phyloP scores from a whole-genome alignment of 2,888 invertebrate species.

The Bhutanitis thaidina region DNA sequence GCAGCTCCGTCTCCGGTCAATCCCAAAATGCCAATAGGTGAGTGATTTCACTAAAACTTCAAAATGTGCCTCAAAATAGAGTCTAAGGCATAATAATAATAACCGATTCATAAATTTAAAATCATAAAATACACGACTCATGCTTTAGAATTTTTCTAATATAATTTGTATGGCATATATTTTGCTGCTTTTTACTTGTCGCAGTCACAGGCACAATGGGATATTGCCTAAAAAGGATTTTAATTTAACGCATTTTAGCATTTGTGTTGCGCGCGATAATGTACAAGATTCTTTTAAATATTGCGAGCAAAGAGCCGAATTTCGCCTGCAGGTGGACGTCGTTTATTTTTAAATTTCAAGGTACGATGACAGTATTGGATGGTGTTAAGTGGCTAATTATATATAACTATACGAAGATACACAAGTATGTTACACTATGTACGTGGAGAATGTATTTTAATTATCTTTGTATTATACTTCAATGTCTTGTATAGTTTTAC shows the following conservation, averaged over 20 bases:
- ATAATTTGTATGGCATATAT: slow-evolving; percentile 59
- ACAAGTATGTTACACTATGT: slow-evolving; percentile 60
- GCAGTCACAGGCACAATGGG: slow-evolving; percentile 30
- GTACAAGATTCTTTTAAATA: slow-evolving; percentile 26
- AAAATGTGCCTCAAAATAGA: not conserved
- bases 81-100: not conserved
- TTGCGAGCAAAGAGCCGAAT: slow-evolving; percentile 8
- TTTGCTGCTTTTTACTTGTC: slow-evolving; percentile 70
- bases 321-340: slow-evolving; percentile 5
- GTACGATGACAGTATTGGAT: slow-evolving; percentile 2
- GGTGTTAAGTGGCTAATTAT: slow-evolving; percentile 21
- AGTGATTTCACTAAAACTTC: slow-evolving; percentile 29
- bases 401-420: slow-evolving; percentile 56
- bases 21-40: slow-evolving; percentile 71
- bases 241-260: slow-evolving; percentile 65
- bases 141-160: slow-evolving; percentile 17
- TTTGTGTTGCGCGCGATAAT: slow-evolving; percentile 67
- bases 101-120: not conserved
- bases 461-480: slow-evolving; percentile 26
- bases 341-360: slow-evolving; percentile 2
- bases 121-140: slow-evolving; percentile 8
- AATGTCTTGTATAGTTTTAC: slow-evolving; percentile 40
- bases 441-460: slow-evolving; percentile 3
- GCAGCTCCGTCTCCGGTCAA: slow-evolving; percentile 70
- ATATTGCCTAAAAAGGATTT: slow-evolving; percentile 19